Base-by-base conservation (phyloP, 2,888 invertebrate species). In the Agrochola litura region DNA sequence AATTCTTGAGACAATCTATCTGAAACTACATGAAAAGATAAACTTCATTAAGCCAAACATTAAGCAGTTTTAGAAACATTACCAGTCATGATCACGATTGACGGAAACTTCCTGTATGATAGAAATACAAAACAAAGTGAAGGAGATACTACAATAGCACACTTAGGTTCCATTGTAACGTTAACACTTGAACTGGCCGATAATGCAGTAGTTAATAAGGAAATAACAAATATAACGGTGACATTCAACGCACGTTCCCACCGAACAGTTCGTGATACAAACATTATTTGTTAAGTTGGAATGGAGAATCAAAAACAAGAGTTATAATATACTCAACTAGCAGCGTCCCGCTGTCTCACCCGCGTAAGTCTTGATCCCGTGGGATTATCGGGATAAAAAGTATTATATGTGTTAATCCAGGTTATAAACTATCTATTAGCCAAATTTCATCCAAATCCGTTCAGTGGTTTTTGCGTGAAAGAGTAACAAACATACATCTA, bases 181-280 rank as follows among this genome's bases (percentile, higher is more conserved):
- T 58, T 67, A 60, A 63, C 52, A 71, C 56, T 65, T 74, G 66
- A 71, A 65, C 70, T 19, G 65, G 56, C 68, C 73, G 76, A 87
- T 87, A 85, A 79, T 83, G 63, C 73, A 54, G 72, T 19, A 56
- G 77, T 76, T 88, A 88, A 88, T 89, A 89, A 88, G 88, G 89
- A 88, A 85, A 89, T 88, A 81, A 81, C 88, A 88, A 68, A 86
- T 89, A 87, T 81, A 83, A 83, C 81, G 65, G 64, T 61, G 81
- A 71, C 73, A 77, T 75, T 74, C 37, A 79, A 79, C 68, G 41
- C 76, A 49, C 30, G 75, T 78, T 73, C 79, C 63, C 70, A 80
- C 52, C n/a, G 58, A 65, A 46, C 58, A 56, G 19, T 54, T 73
- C 52, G 52, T 61, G 43, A 77, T 65, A 73, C 56, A n/a, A 69